Evolutionary conservation across 2,888 invertebrate species (phyloP), one percentile per base, ranked within the genome.

Genomic region (Gari tellinella): DNA sequence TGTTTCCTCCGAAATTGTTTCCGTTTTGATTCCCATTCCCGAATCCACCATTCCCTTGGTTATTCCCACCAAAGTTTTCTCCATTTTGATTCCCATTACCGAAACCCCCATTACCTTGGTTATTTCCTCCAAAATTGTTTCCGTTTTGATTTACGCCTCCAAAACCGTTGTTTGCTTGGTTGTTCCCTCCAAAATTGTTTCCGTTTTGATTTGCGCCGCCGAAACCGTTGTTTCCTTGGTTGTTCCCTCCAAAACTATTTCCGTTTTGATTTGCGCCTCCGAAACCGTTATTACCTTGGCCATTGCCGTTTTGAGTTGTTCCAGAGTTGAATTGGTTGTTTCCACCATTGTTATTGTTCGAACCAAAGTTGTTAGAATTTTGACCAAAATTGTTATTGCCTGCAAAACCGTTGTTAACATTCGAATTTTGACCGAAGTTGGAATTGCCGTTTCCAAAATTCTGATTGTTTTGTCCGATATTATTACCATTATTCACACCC

Each of bases 281-380:
- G 10, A 31, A 31, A 31, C 31, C 31, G 31, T 10, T 10, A 31
- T 10, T 10, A 4, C 4, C 10, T 31, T 31, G 31, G 10, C 10
- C 10, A 10, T 31, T 31, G 5, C 31, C 31, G 2, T 23, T 23
- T 25, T 41, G 43, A 23, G 43, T 25, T 15, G 41, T 56, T n/a
- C 56, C 57, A 17, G 45, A 14, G 23, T 31, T 57, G 4, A 19
- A 41, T 41, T 40, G 55, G 37, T 17, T 31, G n/a, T 19, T 45
- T n/a, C 38, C 48, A 21, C 26, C 26, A 38, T 57, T 45, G n/a
- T 40, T 41, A 31, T 31, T 31, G 10, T 31, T 31, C 31, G 5
- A 4, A 31, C 31, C 10, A 10, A 7, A 7, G 5, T 4, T 31
- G 10, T 31, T 31, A 4, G 31, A 4, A 31, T 31, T 31, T 31